A percentile compares a stretch with the other conserved stretches of the same genome.
phyloP scores from a whole-genome alignment of 2,797 vertebrate genomes.

The Phoeniculus purpureus region DNA sequence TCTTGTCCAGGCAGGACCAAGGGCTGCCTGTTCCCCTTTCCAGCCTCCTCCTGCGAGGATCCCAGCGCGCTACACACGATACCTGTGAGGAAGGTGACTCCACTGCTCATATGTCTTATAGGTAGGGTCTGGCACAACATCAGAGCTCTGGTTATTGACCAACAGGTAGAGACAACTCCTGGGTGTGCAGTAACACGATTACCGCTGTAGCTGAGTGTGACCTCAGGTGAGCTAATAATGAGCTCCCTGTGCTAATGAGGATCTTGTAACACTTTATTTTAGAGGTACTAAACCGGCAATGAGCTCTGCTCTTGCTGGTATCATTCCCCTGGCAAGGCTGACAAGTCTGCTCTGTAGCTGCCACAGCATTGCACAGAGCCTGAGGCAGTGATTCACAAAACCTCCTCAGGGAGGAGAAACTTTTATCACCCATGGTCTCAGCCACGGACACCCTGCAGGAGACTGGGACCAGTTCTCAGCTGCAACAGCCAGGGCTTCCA shows the following conservation, averaged over 20 bases:
- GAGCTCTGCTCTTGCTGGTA: not conserved
- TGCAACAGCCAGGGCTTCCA: not conserved
- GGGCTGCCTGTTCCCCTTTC: not conserved
- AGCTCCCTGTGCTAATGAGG: not conserved
- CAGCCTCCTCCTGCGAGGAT: not conserved
- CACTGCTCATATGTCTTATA: not conserved
- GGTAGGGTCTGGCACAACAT: not conserved
- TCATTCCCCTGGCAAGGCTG: not conserved
- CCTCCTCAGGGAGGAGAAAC: not conserved
- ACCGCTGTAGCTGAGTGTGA: not conserved
- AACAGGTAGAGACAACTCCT: not conserved
- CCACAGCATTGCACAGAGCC: not conserved
- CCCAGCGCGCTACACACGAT: not conserved
- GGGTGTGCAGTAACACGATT: not conserved
- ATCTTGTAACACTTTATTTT: not conserved
- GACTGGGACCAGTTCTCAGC: not conserved
- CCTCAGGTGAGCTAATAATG: not conserved
- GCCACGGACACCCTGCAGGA: rapidly evolving
- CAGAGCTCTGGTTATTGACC: not conserved
- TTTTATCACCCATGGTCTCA: not conserved
- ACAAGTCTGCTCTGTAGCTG: not conserved
- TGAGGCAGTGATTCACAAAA: not conserved
- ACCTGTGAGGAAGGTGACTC: not conserved
- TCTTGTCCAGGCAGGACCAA: not conserved
- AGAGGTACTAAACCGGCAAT: not conserved